phyloP scores from a whole-genome alignment of 2,113 vertebrate species.

The Pipra filicauda region DNA sequence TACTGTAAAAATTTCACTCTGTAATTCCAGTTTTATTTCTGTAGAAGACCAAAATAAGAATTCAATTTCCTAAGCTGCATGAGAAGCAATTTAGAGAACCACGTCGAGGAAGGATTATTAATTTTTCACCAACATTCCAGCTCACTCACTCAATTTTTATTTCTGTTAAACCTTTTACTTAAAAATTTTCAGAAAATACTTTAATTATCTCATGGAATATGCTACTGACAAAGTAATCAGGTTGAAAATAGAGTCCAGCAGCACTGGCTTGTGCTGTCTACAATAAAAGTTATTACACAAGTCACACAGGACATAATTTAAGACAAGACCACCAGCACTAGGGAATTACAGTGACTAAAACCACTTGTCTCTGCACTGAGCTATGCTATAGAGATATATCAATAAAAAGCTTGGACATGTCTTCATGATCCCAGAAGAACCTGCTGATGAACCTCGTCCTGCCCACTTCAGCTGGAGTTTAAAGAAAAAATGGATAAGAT shows the following conservation, averaged over 20 bases:
- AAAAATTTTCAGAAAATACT: neutral
- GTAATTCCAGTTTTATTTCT: neutral
- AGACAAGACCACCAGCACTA: neutral
- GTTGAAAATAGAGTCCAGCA: neutral
- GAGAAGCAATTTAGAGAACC: neutral
- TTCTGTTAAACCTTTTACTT: neutral
- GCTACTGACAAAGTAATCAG: neutral
- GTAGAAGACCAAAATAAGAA: conserved; percentile 21
- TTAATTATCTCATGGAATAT: neutral
- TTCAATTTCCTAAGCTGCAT: neutral
- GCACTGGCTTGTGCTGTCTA: neutral
- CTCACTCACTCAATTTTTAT: neutral
- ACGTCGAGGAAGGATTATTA: neutral
- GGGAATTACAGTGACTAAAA: neutral
- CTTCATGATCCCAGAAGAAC: neutral
- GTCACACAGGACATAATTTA: neutral
- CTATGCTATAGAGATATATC: neutral
- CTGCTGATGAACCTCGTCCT: neutral
- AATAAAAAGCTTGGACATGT: neutral
- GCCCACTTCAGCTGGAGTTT: neutral
- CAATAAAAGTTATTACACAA: neutral
- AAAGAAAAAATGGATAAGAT: neutral
- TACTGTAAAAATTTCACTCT: neutral
- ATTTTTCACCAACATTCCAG: neutral
- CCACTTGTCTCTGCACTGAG: neutral